Conservation (phyloP, 2,113 vertebrate species). For the Cyanoderma ruficeps region DNA sequence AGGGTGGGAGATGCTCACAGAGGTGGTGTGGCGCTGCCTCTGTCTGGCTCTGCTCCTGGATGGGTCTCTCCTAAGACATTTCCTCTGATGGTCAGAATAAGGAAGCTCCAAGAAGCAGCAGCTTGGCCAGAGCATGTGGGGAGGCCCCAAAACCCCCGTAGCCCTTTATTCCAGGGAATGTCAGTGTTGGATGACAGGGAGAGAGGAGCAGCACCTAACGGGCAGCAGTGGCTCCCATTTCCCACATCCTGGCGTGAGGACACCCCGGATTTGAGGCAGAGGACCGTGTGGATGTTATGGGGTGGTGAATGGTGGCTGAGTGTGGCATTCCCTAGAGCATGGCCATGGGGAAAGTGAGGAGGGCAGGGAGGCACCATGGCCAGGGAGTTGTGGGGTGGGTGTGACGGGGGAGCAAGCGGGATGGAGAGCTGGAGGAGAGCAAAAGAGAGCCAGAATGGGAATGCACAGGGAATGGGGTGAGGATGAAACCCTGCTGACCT, state of each 20-base stretch:
- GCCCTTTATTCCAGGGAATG: neutral
- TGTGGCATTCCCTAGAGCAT: fast-evolving
- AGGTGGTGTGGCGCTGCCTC: fast-evolving
- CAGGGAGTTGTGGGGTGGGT: neutral
- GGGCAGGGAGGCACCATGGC: neutral
- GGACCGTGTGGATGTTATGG: fast-evolving
- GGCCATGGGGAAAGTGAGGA: fast-evolving
- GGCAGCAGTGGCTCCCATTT: neutral
- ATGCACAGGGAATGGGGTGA: neutral
- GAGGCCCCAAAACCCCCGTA: fast-evolving
- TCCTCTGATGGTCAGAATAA: fast-evolving
- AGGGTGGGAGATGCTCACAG: fast-evolving
- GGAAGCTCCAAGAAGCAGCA: neutral
- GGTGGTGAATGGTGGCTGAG: fast-evolving
- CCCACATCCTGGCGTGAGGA: fast-evolving
- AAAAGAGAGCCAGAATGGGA: neutral
- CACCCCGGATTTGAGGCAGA: neutral
- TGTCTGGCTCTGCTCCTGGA: neutral
- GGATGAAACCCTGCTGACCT: neutral
- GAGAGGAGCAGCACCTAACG: neutral
- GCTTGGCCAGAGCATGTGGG: neutral
- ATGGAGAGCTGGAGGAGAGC: neutral
- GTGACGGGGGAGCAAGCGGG: neutral
- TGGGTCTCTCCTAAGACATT: neutral
- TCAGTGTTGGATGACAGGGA: neutral